Evolutionary conservation across 1,140 invertebrate genomes (phyloP).

Genomic region (Eciton burchellii): DNA sequence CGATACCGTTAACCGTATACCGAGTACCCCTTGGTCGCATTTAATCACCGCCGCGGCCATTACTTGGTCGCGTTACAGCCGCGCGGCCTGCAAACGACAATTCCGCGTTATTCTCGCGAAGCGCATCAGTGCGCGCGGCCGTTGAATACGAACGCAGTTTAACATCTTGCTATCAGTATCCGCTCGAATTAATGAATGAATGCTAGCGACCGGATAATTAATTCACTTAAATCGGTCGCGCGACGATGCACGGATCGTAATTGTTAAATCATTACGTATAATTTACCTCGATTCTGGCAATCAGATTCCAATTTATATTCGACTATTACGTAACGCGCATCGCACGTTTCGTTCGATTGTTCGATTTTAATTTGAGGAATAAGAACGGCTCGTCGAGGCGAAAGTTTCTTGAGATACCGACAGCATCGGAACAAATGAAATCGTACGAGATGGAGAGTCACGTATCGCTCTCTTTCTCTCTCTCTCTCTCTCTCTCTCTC

Average conservation of each 20-base stretch:
- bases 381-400: no score
- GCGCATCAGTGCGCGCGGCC: neutral
- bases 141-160: slow-evolving; percentile 2
- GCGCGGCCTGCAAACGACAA: slow-evolving; percentile 32
- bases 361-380: no score
- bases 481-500: no score
- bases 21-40: slow-evolving; percentile 45
- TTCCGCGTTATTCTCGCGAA: slow-evolving; percentile 36
- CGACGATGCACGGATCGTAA: neutral
- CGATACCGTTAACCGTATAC: slow-evolving; percentile 52
- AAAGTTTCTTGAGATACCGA: no score
- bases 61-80: slow-evolving; percentile 66
- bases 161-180: slow-evolving; percentile 26
- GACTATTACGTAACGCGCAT: neutral
- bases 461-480: no score
- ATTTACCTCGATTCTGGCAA: neutral
- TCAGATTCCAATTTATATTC: slow-evolving; percentile 8
- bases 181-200: slow-evolving; percentile 43
- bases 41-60: slow-evolving; percentile 68
- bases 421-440: no score
- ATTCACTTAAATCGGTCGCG: slow-evolving; percentile 13
- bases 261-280: slow-evolving; percentile 14
- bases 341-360: no score
- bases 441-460: no score
- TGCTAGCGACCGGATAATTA: slow-evolving; percentile 35